These are phyloP conservation scores for Drosophila athabasca DNA, from an alignment of 1,140 invertebrate genomes.

Conservation along the genomic window DNA sequence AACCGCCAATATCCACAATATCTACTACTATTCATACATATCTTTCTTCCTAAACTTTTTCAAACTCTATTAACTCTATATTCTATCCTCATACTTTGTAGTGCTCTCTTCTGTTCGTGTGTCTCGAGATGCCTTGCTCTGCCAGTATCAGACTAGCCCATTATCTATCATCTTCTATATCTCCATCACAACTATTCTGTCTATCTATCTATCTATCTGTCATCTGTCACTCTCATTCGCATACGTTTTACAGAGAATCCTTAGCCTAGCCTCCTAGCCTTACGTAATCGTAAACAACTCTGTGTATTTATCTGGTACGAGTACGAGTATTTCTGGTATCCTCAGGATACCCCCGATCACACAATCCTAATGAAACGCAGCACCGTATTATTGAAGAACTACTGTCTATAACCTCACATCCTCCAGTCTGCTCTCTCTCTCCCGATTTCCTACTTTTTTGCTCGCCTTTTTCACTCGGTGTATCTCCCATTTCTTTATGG, in stretches of 20 bases:
- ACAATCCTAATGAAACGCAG: constrained; percentile 28
- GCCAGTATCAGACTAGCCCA: constrained; percentile 43
- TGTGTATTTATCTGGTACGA: constrained; percentile 46
- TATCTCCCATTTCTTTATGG: constrained; percentile 19
- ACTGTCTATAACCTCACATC: constrained; percentile 1
- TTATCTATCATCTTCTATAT: constrained; percentile 19
- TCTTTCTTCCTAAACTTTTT: constrained; percentile 32
- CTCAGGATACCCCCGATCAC: constrained; percentile 38
- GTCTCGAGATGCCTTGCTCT: constrained; percentile 65
- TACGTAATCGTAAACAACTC: constrained; percentile 36
- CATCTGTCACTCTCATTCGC: constrained; percentile 29
- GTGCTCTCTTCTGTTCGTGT: constrained; percentile 67
- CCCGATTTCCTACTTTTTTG: constrained; percentile 37
- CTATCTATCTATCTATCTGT: constrained; percentile 24
- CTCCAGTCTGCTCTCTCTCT: constrained; percentile 2
- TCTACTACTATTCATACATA: constrained; percentile 22
- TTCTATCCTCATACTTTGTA: constrained; percentile 63
- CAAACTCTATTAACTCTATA: constrained; percentile 35
- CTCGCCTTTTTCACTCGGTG: constrained; percentile 43
- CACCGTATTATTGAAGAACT: constrained; percentile 59
- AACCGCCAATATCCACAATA: background rate
- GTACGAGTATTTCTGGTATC: background rate
- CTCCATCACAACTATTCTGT: constrained; percentile 16
- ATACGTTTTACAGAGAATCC: constrained; percentile 50
- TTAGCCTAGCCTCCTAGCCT: constrained; percentile 56